Percentiles rank a stretch among this genome's conserved stretches.
Conservation (phyloP, 1,140 invertebrate species). For the Habropoda laboriosa region DNA sequence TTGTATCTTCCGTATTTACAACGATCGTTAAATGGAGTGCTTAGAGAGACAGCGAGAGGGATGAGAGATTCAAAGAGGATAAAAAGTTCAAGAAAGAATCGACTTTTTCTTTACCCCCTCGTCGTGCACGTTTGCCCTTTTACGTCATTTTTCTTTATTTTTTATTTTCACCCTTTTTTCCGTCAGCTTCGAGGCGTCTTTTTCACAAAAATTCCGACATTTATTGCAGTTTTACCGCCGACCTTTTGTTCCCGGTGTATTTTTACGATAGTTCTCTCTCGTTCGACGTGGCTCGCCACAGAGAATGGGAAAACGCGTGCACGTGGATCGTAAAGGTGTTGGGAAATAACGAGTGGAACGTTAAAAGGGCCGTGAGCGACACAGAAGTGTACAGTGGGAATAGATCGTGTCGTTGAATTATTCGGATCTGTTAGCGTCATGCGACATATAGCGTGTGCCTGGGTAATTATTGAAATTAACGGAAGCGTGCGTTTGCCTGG, state of each 20-base stretch:
- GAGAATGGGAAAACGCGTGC: too few species aligned
- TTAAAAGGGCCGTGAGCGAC: background rate
- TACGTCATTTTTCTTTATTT: background rate
- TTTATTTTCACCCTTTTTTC: background rate
- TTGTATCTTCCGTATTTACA: background rate
- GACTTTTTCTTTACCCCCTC: background rate
- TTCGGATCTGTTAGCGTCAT: background rate
- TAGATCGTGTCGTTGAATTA: background rate
- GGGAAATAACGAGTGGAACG: too few species aligned
- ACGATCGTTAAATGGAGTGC: background rate
- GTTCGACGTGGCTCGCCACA: too few species aligned
- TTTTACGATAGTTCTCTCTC: background rate
- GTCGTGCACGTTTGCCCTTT: background rate
- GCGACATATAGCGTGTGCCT: too few species aligned
- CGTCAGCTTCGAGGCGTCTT: too few species aligned
- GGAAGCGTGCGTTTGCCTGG: background rate
- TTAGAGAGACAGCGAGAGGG: too few species aligned
- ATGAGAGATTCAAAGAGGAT: background rate
- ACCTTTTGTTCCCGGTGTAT: background rate
- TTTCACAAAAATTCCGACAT: background rate
- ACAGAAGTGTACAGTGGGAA: background rate
- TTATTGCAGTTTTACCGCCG: background rate
- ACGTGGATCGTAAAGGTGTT: background rate
- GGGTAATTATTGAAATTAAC: constrained; percentile 26
- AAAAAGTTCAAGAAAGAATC: background rate